A percentile compares a stretch with the other conserved stretches of the same genome.
Evolutionary conservation across 2,797 vertebrate species (phyloP).

Genomic region (Enoplosus armatus): DNA sequence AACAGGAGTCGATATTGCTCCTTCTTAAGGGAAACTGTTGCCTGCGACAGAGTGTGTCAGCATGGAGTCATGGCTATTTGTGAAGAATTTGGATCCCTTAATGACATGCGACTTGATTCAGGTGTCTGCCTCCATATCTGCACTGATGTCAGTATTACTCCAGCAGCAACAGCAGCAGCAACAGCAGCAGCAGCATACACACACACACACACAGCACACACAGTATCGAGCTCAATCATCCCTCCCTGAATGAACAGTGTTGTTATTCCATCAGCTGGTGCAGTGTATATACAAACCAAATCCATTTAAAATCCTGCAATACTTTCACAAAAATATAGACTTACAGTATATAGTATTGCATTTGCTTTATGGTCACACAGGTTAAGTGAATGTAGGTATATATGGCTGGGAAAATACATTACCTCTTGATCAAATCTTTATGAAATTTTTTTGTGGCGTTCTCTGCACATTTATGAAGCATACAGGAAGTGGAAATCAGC

Average conservation of each 20-base stretch:
- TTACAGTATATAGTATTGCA: constrained; percentile 58
- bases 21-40: constrained; percentile 56
- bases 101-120: constrained; percentile 80
- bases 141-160: constrained; percentile 78
- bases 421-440: constrained; percentile 50
- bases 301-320: constrained; percentile 78
- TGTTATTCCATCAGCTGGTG: constrained; percentile 80
- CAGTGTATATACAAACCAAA: constrained; percentile 75
- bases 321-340: constrained; percentile 66
- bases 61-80: constrained; percentile 70
- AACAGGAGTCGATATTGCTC: constrained; percentile 55
- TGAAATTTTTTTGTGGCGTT: constrained; percentile 37
- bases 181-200: no score
- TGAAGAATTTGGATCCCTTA: constrained; percentile 75
- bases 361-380: constrained; percentile 70
- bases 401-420: constrained; percentile 57
- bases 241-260: constrained; percentile 75
- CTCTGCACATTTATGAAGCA: constrained; percentile 17
- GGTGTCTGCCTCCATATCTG: constrained; percentile 77
- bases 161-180: constrained; percentile 35
- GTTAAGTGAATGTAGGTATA: constrained; percentile 72
- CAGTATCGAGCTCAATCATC: constrained; percentile 75
- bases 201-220: constrained; percentile 42
- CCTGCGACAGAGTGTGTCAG: constrained; percentile 64
- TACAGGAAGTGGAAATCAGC: constrained; percentile 5